phyloP scores from a whole-genome alignment of 2,113 vertebrate species.

The Semnornis frantzii region DNA sequence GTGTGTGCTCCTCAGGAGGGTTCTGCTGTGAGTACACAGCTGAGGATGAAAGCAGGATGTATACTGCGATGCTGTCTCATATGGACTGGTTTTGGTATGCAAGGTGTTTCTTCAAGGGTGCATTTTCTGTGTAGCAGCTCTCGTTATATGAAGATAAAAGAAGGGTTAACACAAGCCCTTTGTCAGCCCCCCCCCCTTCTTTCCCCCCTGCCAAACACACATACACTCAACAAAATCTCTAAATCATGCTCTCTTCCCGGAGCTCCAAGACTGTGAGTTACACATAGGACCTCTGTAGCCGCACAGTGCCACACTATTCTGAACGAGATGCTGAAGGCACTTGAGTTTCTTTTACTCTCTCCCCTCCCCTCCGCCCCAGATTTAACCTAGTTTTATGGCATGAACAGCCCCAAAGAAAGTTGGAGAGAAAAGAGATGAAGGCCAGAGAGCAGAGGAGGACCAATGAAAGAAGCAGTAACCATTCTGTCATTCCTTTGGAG shows the following conservation, averaged over 20 bases:
- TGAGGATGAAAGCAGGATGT: neutral
- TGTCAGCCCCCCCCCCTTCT: neutral
- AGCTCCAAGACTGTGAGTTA: conserved; percentile 24
- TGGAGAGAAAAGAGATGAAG: conserved; percentile 64
- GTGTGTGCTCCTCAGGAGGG: neutral
- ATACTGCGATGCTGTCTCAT: neutral
- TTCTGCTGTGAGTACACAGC: neutral
- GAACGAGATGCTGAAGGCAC: conserved; percentile 65
- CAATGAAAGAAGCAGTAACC: conserved; percentile 73
- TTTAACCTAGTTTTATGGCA: conserved; percentile 75
- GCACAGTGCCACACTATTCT: conserved; percentile 61
- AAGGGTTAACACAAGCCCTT: conserved; percentile 37
- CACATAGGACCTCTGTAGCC: conserved; percentile 59
- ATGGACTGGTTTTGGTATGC: neutral
- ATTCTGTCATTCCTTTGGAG: conserved; percentile 75
- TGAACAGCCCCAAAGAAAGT: conserved; percentile 71
- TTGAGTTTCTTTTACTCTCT: conserved; percentile 67
- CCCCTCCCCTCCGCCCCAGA: conserved; percentile 60
- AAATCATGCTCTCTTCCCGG: conserved; percentile 42
- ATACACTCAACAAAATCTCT: conserved; percentile 36
- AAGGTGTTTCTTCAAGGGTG: neutral
- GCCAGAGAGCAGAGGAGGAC: conserved; percentile 47
- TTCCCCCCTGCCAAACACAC: neutral
- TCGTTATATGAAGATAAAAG: neutral
- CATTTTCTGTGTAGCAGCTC: neutral